A percentile compares a stretch with the other conserved stretches of the same genome.
phyloP scores from a whole-genome alignment of 2,797 vertebrate genomes.

The Danio choprae region DNA sequence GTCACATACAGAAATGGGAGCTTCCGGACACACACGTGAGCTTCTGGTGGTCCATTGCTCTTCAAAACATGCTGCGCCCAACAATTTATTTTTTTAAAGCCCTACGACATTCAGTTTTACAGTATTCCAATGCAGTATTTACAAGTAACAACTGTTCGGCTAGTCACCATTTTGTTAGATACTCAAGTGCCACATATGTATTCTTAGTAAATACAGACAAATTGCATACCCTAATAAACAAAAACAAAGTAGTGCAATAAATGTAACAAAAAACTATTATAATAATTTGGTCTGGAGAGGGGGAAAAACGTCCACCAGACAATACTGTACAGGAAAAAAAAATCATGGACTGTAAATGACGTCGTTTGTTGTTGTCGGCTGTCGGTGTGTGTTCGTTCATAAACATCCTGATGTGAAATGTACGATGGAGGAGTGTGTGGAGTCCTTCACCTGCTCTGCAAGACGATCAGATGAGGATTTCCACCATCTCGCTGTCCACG shows the following conservation, averaged over 20 bases:
- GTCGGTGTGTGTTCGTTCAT: slow-evolving; percentile 55
- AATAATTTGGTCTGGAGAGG: slow-evolving; percentile 69
- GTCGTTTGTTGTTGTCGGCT: not conserved
- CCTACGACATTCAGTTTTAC: slow-evolving; percentile 52
- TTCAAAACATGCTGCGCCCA: slow-evolving; percentile 13
- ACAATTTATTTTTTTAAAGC: slow-evolving; percentile 7
- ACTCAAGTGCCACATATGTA: slow-evolving; percentile 70
- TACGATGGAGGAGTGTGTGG: not conserved
- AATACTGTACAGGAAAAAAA: slow-evolving; percentile 63
- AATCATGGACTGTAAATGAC: not conserved
- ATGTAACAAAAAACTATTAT: slow-evolving; percentile 62
- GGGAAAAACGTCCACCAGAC: slow-evolving; percentile 43
- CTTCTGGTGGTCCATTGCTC: slow-evolving; percentile 43
- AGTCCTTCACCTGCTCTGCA: slow-evolving; percentile 65
- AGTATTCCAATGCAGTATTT: slow-evolving; percentile 62
- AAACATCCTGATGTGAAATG: slow-evolving; percentile 44
- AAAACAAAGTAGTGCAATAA: slow-evolving; percentile 74
- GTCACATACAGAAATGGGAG: slow-evolving; percentile 24
- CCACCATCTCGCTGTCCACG: slow-evolving; percentile 93
- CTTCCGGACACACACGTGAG: slow-evolving; percentile 39
- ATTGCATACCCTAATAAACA: slow-evolving; percentile 61
- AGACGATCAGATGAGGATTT: slow-evolving; percentile 93
- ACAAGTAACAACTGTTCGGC: slow-evolving; percentile 62
- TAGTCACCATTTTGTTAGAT: slow-evolving; percentile 55
- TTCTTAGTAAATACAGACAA: slow-evolving; percentile 63